Base-by-base conservation (phyloP, 2,113 vertebrate genomes). In the Meleagris gallopavo region DNA sequence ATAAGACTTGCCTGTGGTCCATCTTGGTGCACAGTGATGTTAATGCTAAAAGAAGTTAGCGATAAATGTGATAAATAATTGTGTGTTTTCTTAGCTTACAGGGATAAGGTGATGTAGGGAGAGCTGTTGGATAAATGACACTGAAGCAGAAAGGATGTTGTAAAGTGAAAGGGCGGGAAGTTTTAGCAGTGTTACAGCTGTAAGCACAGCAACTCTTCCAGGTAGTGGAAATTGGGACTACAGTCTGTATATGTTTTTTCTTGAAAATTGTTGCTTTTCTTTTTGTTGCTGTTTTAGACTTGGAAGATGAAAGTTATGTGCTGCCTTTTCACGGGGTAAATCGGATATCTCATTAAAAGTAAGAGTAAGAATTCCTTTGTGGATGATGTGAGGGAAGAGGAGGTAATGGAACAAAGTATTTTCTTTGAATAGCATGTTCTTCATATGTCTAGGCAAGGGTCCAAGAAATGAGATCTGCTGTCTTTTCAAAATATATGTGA, bases 201-300 rank as follows among this genome's bases (percentile, higher is more conserved):
- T 76, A 86, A 74, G 69, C 72, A 54, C 93, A 90, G 85, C 80
- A 80, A 45, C 64, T 46, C 10, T 36, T 45, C 27, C 40, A n/a
- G 71, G 48, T 50, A 64, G 73, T 62, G 73, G 0, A 50, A 72
- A 64, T 19, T 78, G 64, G 36, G 80, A 27, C 38, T 86, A 34
- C 54, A 50, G 71, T 40, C 41, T 57, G 14, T 3, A 41, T 55
- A 48, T 10, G 11, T 5, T 1, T 75, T 57, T 76, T 45, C 46
- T 61, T 48, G 67, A 66, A 83, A 79, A 54, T 1, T 18, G 54
- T 20, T 64, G 61, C n/a, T 41, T 64, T 43, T 30, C 10, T 32
- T 8, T 7, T 72, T 70, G 75, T 73, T 55, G 18, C 41, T n/a
- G n/a, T n/a, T n/a, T n/a, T n/a, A n/a, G n/a, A n/a, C n/a, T n/a